A percentile compares a stretch with the other conserved stretches of the same genome.
These are phyloP conservation scores for Lathamus discolor DNA, from an alignment of 2,113 vertebrate species.

Conservation along the genomic window DNA sequence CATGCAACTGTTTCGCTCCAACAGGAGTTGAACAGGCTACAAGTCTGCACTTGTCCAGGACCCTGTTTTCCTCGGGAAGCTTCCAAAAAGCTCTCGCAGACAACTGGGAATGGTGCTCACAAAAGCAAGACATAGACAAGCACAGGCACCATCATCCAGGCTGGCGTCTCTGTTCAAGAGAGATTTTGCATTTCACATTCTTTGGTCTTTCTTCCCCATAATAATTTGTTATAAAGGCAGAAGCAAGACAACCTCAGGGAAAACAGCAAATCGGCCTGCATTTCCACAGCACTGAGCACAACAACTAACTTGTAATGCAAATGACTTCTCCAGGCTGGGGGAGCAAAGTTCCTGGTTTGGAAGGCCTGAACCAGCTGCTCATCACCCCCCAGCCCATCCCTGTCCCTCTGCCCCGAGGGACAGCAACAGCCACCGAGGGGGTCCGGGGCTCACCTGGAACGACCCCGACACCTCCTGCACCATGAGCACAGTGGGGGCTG, in stretches of 20 bases:
- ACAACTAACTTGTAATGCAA: not conserved
- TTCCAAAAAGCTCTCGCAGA: not conserved
- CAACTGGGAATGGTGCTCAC: not conserved
- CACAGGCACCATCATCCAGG: not conserved
- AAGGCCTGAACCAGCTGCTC: not conserved
- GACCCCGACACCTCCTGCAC: not conserved
- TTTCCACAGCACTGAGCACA: not conserved
- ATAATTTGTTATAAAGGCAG: not conserved
- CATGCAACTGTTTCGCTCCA: not conserved
- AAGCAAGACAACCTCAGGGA: not conserved
- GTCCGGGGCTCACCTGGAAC: not conserved
- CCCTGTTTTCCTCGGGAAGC: not conserved
- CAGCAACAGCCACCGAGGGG: not conserved
- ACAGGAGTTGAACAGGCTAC: not conserved
- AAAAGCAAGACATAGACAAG: not conserved
- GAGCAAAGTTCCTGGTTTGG: not conserved
- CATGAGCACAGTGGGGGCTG: accelerated
- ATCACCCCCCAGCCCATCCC: not conserved
- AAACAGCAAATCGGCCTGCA: not conserved
- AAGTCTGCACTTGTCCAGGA: slow-evolving; percentile 34
- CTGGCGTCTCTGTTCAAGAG: not conserved
- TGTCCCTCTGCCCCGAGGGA: accelerated
- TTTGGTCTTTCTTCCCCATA: not conserved
- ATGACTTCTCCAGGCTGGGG: not conserved
- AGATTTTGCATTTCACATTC: not conserved